phyloP scores from a whole-genome alignment of 2,888 invertebrate species.

The Lasiommata megera region DNA sequence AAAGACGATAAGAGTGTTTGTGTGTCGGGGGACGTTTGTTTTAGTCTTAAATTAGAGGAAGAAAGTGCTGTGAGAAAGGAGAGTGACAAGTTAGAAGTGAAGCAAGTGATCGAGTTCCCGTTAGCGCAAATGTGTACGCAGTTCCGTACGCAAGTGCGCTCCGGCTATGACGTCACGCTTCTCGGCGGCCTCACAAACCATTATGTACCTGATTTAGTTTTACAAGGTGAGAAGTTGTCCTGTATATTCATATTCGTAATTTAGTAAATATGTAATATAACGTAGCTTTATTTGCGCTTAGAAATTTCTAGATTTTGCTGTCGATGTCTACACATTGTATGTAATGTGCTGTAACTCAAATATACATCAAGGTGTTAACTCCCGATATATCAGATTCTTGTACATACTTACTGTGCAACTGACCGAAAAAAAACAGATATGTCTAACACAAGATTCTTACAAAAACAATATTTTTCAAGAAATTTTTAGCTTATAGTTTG shows the following conservation, averaged over 20 bases:
- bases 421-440: too few relatives aligned
- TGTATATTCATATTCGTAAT: background rate
- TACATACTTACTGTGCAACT: too few relatives aligned
- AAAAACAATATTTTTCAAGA: too few relatives aligned
- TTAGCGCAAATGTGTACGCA: conserved; percentile 59
- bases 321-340: too few relatives aligned
- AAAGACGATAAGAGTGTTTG: conserved; percentile 17
- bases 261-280: background rate
- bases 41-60: conserved; percentile 21
- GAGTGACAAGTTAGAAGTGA: conserved; percentile 49
- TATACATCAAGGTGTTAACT: too few relatives aligned
- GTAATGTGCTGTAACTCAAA: too few relatives aligned
- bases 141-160: conserved; percentile 30
- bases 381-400: too few relatives aligned
- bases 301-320: too few relatives aligned
- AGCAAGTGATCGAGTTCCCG: conserved; percentile 79
- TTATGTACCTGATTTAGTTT: conserved; percentile 87
- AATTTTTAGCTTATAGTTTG: too few relatives aligned
- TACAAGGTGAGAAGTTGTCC: conserved; percentile 80
- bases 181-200: conserved; percentile 84
- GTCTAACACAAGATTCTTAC: too few relatives aligned
- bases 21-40: conserved; percentile 4
- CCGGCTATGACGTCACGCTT: conserved; percentile 82
- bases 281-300: too few relatives aligned
- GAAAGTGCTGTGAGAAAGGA: conserved; percentile 29